phyloP scores from a whole-genome alignment of 2,797 vertebrate species.

The Myripristis murdjan region DNA sequence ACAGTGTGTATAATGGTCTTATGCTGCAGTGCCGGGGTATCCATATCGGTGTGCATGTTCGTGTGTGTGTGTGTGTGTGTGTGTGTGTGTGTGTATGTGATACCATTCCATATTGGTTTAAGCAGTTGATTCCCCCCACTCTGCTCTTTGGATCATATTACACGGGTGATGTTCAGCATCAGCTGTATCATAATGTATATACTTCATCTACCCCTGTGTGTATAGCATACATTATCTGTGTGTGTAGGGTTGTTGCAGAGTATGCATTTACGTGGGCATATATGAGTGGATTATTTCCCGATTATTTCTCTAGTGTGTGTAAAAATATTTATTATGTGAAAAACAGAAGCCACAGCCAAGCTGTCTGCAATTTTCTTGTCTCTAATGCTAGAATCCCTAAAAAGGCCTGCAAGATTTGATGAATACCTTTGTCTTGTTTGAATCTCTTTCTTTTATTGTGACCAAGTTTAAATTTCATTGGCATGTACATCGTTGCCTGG shows the following conservation, averaged over 20 bases:
- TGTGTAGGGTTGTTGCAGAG: conserved; percentile 3
- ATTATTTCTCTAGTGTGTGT: not conserved
- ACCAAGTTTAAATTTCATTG: too few relatives aligned
- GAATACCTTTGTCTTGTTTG: too few relatives aligned
- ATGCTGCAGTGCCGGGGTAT: conserved; percentile 74
- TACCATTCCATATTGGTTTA: conserved; percentile 45
- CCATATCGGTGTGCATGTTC: conserved; percentile 36
- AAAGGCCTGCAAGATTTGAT: too few relatives aligned
- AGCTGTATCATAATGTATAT: conserved; percentile 40
- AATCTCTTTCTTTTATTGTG: too few relatives aligned
- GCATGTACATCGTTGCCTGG: too few relatives aligned
- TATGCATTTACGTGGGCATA: conserved; percentile 9
- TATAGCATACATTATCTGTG: conserved; percentile 11
- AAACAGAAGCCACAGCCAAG: too few relatives aligned
- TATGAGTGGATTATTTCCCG: not conserved
- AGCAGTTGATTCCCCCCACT: conserved; percentile 52
- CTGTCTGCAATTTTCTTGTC: too few relatives aligned
- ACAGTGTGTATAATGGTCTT: conserved; percentile 65
- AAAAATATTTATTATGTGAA: too few relatives aligned
- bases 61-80: conserved; percentile 15
- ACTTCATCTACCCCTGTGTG: not conserved
- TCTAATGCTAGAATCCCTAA: too few relatives aligned
- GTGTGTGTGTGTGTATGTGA: conserved; percentile 16
- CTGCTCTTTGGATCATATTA: conserved; percentile 65
- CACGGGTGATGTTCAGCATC: conserved; percentile 58